Evolutionary conservation across 2,797 vertebrate species (phyloP), one percentile per base, ranked within the genome.

Genomic region (Cetoscarus ocellatus): DNA sequence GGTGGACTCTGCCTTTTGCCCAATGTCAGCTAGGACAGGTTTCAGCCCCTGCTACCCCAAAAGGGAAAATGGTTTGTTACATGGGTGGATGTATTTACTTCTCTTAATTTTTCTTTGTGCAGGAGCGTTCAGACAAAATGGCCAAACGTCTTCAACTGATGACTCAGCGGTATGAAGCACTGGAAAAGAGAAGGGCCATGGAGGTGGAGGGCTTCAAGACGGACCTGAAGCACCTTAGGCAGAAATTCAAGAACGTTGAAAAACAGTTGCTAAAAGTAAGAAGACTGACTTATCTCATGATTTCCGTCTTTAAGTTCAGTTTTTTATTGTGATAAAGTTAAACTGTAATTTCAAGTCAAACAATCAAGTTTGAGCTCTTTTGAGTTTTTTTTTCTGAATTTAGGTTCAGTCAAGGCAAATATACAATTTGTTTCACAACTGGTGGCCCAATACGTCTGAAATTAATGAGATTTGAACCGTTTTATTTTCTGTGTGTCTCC

Each of bases 121-220:
- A 99, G 98, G 96, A 98, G 8, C 97, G 96, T 54, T 96, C 96
- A 0, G 95, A 94, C 47, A 99, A 98, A 91, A 96, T 98, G 90
- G 95, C 95, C 17, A 97, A 93, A 54, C 96, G 97, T 48, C 94
- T 99, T 34, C 96, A 98, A 82, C 59, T 97, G 68, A 94, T 98
- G 96, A 98, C 96, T 15, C 95, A 94, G 84, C 96, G 97, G 7
- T 99, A 97, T 0, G 96, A 99, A 73, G 94, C 97, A 8, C 81
- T 99, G 87, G 96, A 98, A 82, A 97, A 96, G 76, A 95, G 98
- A 14, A 95, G 97, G 2, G 67, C 61, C 35, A 91, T 99, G 95
- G 98, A 99, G 87, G 97, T 95, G 7, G 97, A 99, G 83, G 98
- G 98, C 72, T 99, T 96, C 84, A 97, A 96, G 86, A 96, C 94